phyloP scores from a whole-genome alignment of 1,140 invertebrate genomes.

The Branchinecta lynchi region DNA sequence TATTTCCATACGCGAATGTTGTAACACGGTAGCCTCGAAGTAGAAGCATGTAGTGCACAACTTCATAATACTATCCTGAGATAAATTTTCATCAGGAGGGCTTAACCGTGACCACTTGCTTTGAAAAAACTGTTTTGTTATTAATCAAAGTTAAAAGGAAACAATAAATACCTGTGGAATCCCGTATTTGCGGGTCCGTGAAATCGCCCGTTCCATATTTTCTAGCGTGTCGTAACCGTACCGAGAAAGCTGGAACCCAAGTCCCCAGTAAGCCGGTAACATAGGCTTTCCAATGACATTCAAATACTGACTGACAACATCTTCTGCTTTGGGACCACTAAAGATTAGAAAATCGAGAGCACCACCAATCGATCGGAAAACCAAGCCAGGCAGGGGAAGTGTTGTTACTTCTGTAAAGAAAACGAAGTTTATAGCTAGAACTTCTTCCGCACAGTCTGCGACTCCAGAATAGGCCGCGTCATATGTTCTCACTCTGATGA shows the following conservation, averaged over 20 bases:
- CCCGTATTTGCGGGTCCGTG: conserved; percentile 28
- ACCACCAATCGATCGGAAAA: conserved; percentile 31
- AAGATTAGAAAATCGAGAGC: conserved; percentile 32
- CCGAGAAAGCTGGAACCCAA: conserved; percentile 36
- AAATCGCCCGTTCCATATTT: conserved; percentile 29
- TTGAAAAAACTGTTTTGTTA: too few relatives aligned
- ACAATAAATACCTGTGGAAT: conserved; percentile 30
- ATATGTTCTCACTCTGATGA: too few relatives aligned
- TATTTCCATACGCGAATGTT: too few relatives aligned
- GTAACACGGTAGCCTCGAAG: too few relatives aligned
- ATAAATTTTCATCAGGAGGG: too few relatives aligned
- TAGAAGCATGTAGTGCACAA: too few relatives aligned
- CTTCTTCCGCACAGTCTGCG: too few relatives aligned
- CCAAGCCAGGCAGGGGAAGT: conserved; percentile 27
- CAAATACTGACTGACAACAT: conserved; percentile 36
- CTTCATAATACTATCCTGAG: too few relatives aligned
- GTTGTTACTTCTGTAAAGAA: conserved; percentile 19
- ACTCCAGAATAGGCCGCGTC: neutral
- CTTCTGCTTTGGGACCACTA: conserved; percentile 30
- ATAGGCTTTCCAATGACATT: conserved; percentile 26
- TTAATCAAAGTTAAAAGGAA: neutral
- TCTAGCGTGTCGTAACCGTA: conserved; percentile 32
- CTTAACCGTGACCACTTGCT: too few relatives aligned
- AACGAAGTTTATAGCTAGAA: conserved; percentile 15
- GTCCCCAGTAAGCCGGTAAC: conserved; percentile 36